Percentiles rank a stretch among this genome's conserved stretches.
Conservation (phyloP, 2,113 vertebrate species). For the Eurypyga helias region DNA sequence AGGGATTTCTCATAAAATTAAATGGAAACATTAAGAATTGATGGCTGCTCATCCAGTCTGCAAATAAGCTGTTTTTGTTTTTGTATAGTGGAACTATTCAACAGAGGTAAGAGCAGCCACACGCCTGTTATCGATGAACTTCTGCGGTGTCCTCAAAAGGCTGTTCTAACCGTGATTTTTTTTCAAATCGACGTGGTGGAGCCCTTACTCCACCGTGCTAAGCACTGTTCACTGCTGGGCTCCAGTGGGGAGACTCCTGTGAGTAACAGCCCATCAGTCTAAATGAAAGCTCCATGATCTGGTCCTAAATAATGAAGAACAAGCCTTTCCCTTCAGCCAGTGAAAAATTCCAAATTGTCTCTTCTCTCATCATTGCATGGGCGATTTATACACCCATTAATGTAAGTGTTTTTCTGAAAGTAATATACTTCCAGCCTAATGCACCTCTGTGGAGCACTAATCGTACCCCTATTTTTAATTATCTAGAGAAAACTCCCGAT, state of each 20-base stretch:
- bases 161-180: neutral
- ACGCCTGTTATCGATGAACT: neutral
- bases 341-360: conserved; percentile 31
- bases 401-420: conserved; percentile 51
- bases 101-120: neutral
- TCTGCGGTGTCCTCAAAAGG: neutral
- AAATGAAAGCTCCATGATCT: neutral
- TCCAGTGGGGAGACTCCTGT: neutral
- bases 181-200: neutral
- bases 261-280: neutral
- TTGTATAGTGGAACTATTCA: conserved; percentile 1
- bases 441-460: conserved; percentile 54
- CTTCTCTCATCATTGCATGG: conserved; percentile 20
- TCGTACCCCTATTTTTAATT: conserved; percentile 49
- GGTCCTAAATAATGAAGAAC: neutral
- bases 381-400: conserved; percentile 59
- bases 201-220: neutral
- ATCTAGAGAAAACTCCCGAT: conserved; percentile 50
- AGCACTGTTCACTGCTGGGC: neutral
- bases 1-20: conserved; percentile 62
- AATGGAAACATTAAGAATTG: conserved; percentile 64
- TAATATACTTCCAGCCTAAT: conserved; percentile 48
- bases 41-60: conserved; percentile 48
- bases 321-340: neutral
- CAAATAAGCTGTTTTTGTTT: conserved; percentile 63